A percentile compares a stretch with the other conserved stretches of the same genome.
phyloP scores from a whole-genome alignment of 2,113 vertebrate species.

The Leptobrachium leishanense region DNA sequence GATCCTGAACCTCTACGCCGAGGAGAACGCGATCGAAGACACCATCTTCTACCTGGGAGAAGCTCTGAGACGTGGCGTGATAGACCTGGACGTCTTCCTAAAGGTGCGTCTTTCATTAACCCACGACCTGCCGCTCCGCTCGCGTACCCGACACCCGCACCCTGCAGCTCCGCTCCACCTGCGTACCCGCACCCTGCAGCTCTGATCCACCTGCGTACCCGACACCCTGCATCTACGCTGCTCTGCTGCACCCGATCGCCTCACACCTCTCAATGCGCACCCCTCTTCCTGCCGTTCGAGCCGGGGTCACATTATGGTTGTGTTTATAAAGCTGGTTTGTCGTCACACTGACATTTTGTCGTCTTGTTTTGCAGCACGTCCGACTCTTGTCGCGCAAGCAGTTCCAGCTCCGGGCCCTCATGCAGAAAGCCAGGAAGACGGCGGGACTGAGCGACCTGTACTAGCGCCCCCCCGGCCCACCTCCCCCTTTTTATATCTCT shows the following conservation, averaged over 20 bases:
- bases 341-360: not conserved
- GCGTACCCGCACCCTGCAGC: no score
- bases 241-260: no score
- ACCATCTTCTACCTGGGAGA: slow-evolving; percentile 98
- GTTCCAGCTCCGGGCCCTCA: slow-evolving; percentile 96
- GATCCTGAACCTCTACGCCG: slow-evolving; percentile 95
- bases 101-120: slow-evolving; percentile 75
- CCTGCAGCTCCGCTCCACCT: no score
- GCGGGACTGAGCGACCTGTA: slow-evolving; percentile 96
- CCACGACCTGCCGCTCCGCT: no score
- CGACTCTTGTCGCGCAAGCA: slow-evolving; percentile 96
- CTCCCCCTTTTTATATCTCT: no score
- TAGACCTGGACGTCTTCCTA: slow-evolving; percentile 96
- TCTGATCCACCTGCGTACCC: no score
- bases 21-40: slow-evolving; percentile 98
- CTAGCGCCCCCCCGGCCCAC: slow-evolving; percentile 63
- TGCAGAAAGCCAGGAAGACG: slow-evolving; percentile 98
- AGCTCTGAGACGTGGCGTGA: slow-evolving; percentile 90
- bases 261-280: no score
- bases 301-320: no score
- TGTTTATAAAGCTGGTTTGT: no score
- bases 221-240: no score
- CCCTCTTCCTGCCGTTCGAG: no score
- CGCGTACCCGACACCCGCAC: not conserved
- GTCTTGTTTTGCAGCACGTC: slow-evolving; percentile 78